phyloP scores from a whole-genome alignment of 2,113 vertebrate species.

The Gymnarchus niloticus region DNA sequence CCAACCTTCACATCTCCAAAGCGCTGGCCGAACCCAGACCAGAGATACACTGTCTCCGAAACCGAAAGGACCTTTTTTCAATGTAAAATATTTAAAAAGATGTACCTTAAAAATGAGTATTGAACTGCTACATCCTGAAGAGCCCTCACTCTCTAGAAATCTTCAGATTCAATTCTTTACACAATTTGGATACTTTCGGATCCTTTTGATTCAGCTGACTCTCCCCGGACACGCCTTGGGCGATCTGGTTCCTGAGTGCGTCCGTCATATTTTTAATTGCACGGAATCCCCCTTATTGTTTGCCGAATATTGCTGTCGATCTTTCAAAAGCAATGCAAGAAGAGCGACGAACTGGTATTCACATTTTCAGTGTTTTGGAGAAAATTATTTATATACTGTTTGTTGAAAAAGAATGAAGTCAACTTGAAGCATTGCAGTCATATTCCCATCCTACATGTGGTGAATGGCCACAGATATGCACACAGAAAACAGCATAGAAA shows the following conservation, averaged over 20 bases:
- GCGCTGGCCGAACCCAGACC: not conserved
- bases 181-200: slow-evolving; percentile 10
- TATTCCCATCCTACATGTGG: not conserved
- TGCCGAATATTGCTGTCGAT: slow-evolving; percentile 4
- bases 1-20: not conserved
- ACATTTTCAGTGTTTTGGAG: not conserved
- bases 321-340: slow-evolving; percentile 6
- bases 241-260: not conserved
- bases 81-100: not conserved
- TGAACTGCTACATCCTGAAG: not conserved
- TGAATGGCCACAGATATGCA: slow-evolving; percentile 18
- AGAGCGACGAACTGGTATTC: not conserved
- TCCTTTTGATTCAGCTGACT: slow-evolving; percentile 2
- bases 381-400: not conserved
- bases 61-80: slow-evolving; percentile 7
- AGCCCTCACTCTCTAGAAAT: slow-evolving; percentile 8
- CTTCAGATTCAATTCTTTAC: slow-evolving; percentile 13
- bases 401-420: slow-evolving; percentile 12
- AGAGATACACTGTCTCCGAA: not conserved
- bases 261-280: slow-evolving; percentile 6
- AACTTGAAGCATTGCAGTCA: not conserved
- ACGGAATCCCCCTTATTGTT: not conserved
- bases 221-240: not conserved
- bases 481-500: not conserved
- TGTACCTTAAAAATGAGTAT: slow-evolving; percentile 5